These are phyloP conservation scores for Drosophila kepulauana DNA, from an alignment of 1,140 invertebrate species.

Conservation along the genomic window DNA sequence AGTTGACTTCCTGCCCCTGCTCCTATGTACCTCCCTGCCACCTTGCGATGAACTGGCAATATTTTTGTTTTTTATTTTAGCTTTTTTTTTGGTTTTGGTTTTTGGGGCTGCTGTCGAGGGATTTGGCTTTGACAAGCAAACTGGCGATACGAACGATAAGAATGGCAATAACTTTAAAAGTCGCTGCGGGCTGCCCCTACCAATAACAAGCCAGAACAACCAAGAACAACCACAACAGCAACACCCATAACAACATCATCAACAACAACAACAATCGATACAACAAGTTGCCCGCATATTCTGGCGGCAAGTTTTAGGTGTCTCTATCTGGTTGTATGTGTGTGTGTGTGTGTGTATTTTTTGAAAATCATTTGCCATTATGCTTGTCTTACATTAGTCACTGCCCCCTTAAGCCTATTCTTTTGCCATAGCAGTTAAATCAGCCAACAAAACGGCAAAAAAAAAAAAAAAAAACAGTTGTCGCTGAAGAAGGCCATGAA, in stretches of 20 bases:
- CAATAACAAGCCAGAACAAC: background rate
- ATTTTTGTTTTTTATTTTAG: slow-evolving; percentile 8
- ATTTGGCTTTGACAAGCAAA: slow-evolving; percentile 60
- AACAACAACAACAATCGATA: background rate
- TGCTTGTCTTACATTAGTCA: slow-evolving; percentile 53
- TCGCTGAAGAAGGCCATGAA: slow-evolving; percentile 12
- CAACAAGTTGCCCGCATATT: slow-evolving; percentile 16
- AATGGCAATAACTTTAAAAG: slow-evolving; percentile 79
- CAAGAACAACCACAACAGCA: slow-evolving; percentile 3
- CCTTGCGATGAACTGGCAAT: slow-evolving; percentile 26
- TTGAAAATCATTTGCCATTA: slow-evolving; percentile 69
- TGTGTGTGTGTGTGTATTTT: slow-evolving; percentile 9
- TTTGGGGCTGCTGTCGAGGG: slow-evolving; percentile 53
- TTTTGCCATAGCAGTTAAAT: background rate
- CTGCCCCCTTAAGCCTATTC: slow-evolving; percentile 1
- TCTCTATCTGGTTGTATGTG: slow-evolving; percentile 10
- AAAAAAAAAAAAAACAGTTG: background rate
- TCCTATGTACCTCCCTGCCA: too few species aligned
- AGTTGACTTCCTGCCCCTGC: slow-evolving; percentile 2
- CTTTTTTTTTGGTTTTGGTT: slow-evolving; percentile 5
- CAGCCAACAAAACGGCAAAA: background rate
- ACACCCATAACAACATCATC: background rate
- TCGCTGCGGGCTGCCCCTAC: slow-evolving; percentile 56
- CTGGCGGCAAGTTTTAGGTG: slow-evolving; percentile 36
- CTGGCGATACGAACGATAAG: slow-evolving; percentile 65